Evolutionary conservation across 2,888 invertebrate species (phyloP).

Genomic region (Amphipoea lucens): DNA sequence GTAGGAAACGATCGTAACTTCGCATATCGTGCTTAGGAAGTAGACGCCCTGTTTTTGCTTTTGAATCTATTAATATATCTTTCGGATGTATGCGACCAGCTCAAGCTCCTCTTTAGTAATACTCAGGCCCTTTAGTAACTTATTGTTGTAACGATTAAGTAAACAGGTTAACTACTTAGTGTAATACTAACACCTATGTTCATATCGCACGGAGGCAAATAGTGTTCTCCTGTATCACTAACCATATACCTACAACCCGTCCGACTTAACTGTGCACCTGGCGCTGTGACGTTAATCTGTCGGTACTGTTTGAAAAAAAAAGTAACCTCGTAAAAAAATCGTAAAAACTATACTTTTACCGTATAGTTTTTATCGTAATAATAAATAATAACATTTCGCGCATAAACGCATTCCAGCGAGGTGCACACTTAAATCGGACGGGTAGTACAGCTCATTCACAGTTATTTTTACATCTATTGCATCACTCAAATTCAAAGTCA

Average conservation of each 20-base stretch:
- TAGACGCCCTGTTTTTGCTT: background rate
- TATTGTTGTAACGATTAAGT: slow-evolving; percentile 57
- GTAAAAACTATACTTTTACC: too few species aligned
- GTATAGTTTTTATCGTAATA: too few species aligned
- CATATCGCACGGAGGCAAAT: slow-evolving; percentile 26
- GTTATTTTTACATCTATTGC: too few species aligned
- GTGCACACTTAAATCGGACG: too few species aligned
- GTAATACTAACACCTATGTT: slow-evolving; percentile 31
- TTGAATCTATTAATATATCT: background rate
- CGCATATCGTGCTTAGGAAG: background rate
- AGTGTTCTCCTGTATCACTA: slow-evolving; percentile 25
- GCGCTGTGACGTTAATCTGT: too few species aligned
- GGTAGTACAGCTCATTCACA: background rate
- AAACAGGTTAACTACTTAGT: slow-evolving; percentile 47
- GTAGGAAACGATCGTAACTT: background rate
- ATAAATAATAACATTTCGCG: too few species aligned
- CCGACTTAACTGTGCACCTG: too few species aligned
- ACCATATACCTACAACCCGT: background rate
- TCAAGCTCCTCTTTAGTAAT: slow-evolving; percentile 48
- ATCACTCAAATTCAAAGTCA: too few species aligned
- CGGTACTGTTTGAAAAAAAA: too few species aligned
- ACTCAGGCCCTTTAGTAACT: slow-evolving; percentile 62
- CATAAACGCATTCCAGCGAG: too few species aligned
- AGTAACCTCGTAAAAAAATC: too few species aligned
- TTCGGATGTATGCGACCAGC: slow-evolving; percentile 18